Percentiles rank a stretch among this genome's conserved stretches.
Evolutionary conservation across 2,797 vertebrate genomes (phyloP).

Genomic region (Coreius guichenoti): DNA sequence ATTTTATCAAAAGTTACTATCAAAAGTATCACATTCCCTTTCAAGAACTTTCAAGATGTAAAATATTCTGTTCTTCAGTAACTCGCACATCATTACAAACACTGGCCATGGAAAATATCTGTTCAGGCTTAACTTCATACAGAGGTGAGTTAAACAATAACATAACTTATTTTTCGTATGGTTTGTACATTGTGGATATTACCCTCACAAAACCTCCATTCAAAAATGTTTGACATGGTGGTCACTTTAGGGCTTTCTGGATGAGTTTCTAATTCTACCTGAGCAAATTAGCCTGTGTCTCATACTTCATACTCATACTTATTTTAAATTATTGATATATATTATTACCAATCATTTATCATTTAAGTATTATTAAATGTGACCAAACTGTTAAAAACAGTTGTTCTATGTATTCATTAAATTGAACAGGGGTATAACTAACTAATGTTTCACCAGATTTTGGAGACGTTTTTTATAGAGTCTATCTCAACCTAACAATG

Average conservation of each 20-base stretch:
- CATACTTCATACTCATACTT: not conserved
- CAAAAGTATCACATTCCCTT: not conserved
- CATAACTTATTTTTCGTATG: not conserved
- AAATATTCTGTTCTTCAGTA: constrained; percentile 8
- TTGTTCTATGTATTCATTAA: not conserved
- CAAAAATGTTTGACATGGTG: not conserved
- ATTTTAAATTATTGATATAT: not conserved
- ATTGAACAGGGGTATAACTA: not conserved
- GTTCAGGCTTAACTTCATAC: not conserved
- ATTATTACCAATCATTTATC: not conserved
- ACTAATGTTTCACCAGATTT: constrained; percentile 35
- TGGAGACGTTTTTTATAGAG: constrained; percentile 64
- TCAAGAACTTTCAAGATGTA: not conserved
- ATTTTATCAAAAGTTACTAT: not conserved
- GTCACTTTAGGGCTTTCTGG: not conserved
- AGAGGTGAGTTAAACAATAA: constrained; percentile 20
- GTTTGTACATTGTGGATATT: not conserved
- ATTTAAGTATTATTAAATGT: not conserved
- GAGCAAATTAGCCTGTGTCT: not conserved
- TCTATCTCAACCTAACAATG: constrained; percentile 57
- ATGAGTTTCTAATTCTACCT: not conserved
- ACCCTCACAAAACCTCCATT: not conserved
- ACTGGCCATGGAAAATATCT: not conserved
- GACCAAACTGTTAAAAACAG: not conserved
- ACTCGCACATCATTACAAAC: constrained; percentile 23